Evolutionary conservation across 2,888 invertebrate genomes (phyloP), one percentile per base, ranked within the genome.

Genomic region (Chymomyza caudatula): DNA sequence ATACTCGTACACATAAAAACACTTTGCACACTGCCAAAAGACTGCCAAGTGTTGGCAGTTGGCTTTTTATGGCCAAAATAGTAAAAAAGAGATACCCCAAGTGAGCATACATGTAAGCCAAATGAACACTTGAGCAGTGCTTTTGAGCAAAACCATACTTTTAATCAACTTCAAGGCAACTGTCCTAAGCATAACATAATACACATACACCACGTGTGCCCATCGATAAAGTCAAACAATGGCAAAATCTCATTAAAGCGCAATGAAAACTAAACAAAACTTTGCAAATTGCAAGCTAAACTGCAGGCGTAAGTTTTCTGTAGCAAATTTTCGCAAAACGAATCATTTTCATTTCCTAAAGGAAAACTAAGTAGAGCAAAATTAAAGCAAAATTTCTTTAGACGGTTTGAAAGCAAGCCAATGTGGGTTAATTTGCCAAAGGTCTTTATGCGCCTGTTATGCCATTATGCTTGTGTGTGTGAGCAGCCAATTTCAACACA

Each of bases 361-460:
- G 47, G 29, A 73, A 47, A 43, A n/a, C 17, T 4, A 47, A 47
- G 15, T 17, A 19, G 3, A 47, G n/a, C 2, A n/a, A 44, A 73
- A 66, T n/a, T n/a, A 74, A 67, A 69, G 64, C 64, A 53, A 57
- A 25, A 25, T 6, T 37, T 11, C 29, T 37, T 11, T 37, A 37
- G 29, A 13, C 29, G 29, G 11, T 11, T 37, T 11, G 29, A 37
- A 37, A 37, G 29, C 29, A 37, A 37, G 29, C 67, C 68, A 80
- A 85, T 84, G 84, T 81, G 86, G 80, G 80, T 85, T 80, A 80
- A 80, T 80, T 80, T 83, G 78, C 71, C 54, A 60, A 67, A 63
- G 73, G 59, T 59, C 62, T 56, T 42, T 20, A 37, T 37, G 29
- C 29, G 29, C 29, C 29, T 37, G 29, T 37, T 37, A 37, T 37